Conservation (phyloP, 1,140 invertebrate genomes). For the Anastrepha ludens region DNA sequence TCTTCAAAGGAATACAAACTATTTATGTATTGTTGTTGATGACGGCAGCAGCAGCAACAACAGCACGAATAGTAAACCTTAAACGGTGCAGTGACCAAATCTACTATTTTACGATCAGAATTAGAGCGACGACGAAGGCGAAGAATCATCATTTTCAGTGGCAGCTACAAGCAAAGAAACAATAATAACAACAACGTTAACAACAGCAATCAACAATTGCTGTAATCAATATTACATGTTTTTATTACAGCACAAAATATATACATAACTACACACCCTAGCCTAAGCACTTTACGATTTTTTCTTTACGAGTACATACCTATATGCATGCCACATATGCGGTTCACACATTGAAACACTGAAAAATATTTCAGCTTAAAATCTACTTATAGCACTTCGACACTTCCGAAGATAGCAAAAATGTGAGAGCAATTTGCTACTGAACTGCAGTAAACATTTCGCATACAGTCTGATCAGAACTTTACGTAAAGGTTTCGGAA, state of each 20-base stretch:
- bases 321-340: too few relatives aligned
- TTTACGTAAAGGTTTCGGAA: too few relatives aligned
- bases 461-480: too few relatives aligned
- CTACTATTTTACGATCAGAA: background rate
- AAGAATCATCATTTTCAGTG: conserved; percentile 29
- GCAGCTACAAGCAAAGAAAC: conserved; percentile 16
- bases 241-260: conserved; percentile 35
- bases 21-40: background rate
- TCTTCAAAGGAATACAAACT: conserved; percentile 36
- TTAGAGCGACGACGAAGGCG: background rate
- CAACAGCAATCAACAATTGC: conserved; percentile 52
- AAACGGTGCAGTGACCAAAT: background rate
- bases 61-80: background rate
- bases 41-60: background rate
- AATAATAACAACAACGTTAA: conserved; percentile 42
- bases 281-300: too few relatives aligned
- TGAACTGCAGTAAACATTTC: too few relatives aligned
- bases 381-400: too few relatives aligned
- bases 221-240: conserved; percentile 51
- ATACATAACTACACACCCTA: background rate
- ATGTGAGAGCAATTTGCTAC: too few relatives aligned
- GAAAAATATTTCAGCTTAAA: too few relatives aligned
- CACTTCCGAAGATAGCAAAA: too few relatives aligned
- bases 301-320: too few relatives aligned
- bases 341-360: too few relatives aligned